Evolutionary conservation across 1,140 invertebrate genomes (phyloP), one percentile per base, ranked within the genome.

Genomic region (Alviniconcha marisindica): DNA sequence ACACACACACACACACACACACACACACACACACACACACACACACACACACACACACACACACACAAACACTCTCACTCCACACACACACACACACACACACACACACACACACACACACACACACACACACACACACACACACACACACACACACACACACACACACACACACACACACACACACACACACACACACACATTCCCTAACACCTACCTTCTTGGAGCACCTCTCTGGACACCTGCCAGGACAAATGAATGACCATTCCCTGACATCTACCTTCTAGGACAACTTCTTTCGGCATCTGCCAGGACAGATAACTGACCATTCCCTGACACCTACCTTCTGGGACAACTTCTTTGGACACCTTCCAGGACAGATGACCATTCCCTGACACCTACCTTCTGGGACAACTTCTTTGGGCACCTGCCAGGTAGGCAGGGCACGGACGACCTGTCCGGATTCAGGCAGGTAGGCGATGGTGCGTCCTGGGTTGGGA

Each of bases 391-490:
- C 36, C 5, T 73, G 21, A 51, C 24, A 77, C 76, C 78, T 44
- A 89, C 89, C 85, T 81, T 88, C 83, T 56, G 89, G 83, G 14
- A 87, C 71, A 18, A 91, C 88, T n/a, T 90, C 87, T 78, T 92
- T 87, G 38, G 93, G 93, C 18, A 93, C 88, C 77, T 92, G 87
- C 87, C 88, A 89, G 14, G 82, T 77, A 4, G 93, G 90, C n/a
- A 95, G 73, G 0, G 92, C 91, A 77, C 93, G 87, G 4, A 95
- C 89, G 42, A 94, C 83, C 80, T 94, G 92, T 5, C 92, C 94
- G 90, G 92, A 71, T 88, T 94, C 90, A 14, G 91, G 93, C 18
- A 95, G 85, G 78, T 91, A 87, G 12, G 92, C 87, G 10, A 91
- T 79, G 4, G 86, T 74, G 18, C 89, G 81, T 7, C 83, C 80